phyloP scores from a whole-genome alignment of 2,113 vertebrate genomes.

The Corythoichthys haematopterus region DNA sequence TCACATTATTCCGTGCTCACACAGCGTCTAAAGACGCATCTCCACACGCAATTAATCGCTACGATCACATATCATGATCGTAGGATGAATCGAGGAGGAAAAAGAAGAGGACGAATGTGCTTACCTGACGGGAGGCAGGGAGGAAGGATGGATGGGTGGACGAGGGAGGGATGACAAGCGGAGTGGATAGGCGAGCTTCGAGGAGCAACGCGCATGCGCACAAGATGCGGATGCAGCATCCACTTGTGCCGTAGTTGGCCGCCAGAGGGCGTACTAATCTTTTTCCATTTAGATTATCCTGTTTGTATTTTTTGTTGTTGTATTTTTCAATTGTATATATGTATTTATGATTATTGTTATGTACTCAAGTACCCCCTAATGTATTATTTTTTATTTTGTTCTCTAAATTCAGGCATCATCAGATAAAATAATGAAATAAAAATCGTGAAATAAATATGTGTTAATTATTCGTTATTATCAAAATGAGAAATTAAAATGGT shows the following conservation, averaged over 20 bases:
- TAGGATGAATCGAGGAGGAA: not conserved
- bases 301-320: too few species aligned
- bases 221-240: not conserved
- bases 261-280: not conserved
- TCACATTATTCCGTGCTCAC: not conserved
- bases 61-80: not conserved
- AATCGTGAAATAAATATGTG: too few species aligned
- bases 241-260: not conserved
- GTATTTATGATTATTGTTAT: too few species aligned
- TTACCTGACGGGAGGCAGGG: not conserved
- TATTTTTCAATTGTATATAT: too few species aligned
- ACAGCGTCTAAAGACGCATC: not conserved
- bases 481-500: too few species aligned
- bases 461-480: too few species aligned
- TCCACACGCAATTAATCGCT: not conserved
- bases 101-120: not conserved
- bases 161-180: not conserved
- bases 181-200: not conserved
- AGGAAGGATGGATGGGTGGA: not conserved
- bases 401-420: too few species aligned
- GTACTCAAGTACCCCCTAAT: too few species aligned
- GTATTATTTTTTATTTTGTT: too few species aligned
- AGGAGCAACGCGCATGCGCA: not conserved
- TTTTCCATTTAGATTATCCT: too few species aligned
- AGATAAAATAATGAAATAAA: too few species aligned